Evolutionary conservation across 2,113 vertebrate species (phyloP).

Genomic region (Ranitomeya variabilis): DNA sequence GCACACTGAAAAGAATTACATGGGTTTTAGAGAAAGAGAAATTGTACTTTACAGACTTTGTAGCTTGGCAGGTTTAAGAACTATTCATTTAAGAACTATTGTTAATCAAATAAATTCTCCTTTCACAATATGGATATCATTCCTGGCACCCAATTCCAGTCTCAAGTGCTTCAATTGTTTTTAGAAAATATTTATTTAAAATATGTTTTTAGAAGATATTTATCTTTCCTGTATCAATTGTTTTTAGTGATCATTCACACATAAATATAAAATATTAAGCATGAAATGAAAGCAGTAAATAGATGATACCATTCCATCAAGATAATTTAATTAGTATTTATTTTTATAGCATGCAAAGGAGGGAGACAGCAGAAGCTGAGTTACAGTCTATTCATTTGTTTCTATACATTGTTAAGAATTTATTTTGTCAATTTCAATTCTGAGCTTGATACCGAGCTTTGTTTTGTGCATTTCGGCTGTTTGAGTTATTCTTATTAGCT

Average conservation of each 20-base stretch:
- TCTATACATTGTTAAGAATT: slow-evolving; percentile 46
- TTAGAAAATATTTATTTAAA: too few species aligned
- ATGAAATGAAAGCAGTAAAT: slow-evolving; percentile 52
- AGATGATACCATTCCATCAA: slow-evolving; percentile 36
- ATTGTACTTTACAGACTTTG: slow-evolving; percentile 22
- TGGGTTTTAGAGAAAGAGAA: slow-evolving; percentile 15
- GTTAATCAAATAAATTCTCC: slow-evolving; percentile 28
- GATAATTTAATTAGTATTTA: slow-evolving; percentile 53
- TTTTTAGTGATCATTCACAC: slow-evolving; percentile 27
- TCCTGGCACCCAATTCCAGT: slow-evolving; percentile 33
- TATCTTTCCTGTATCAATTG: neutral
- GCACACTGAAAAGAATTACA: neutral
- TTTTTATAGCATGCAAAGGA: slow-evolving; percentile 37
- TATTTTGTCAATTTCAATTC: slow-evolving; percentile 50
- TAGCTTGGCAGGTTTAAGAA: slow-evolving; percentile 33
- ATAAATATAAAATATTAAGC: slow-evolving; percentile 54
- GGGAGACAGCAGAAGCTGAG: slow-evolving; percentile 9
- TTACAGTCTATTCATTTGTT: slow-evolving; percentile 41
- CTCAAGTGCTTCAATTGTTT: slow-evolving; percentile 32
- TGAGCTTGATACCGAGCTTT: slow-evolving; percentile 9
- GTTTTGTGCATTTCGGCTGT: slow-evolving; percentile 10
- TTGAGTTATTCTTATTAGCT: slow-evolving; percentile 40
- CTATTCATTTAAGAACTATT: slow-evolving; percentile 45
- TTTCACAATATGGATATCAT: slow-evolving; percentile 25
- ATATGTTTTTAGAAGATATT: too few species aligned